Percentiles rank a stretch among this genome's conserved stretches.
These are phyloP conservation scores for Mungos mungo DNA, from an alignment of 2,113 vertebrate species.

Conservation along the genomic window DNA sequence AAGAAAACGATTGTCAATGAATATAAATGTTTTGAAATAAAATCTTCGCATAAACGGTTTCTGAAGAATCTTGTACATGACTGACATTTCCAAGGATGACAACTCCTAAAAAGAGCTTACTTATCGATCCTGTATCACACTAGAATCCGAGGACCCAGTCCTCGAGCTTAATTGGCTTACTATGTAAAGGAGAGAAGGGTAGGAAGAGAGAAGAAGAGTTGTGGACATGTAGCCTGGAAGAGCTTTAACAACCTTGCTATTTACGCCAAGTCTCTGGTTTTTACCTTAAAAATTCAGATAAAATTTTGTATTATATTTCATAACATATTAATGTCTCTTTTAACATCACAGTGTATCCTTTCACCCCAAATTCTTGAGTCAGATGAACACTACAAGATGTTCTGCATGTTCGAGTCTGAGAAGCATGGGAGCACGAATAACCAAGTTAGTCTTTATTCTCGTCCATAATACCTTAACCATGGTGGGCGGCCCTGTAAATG, in stretches of 20 bases:
- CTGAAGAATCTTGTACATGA: background rate
- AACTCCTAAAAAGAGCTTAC: background rate
- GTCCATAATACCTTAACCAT: background rate
- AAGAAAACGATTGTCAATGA: background rate
- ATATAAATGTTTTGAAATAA: slow-evolving; percentile 21
- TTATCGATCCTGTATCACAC: background rate
- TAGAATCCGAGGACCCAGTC: background rate
- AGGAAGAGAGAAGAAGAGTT: background rate
- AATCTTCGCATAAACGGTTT: background rate
- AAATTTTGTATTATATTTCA: slow-evolving; percentile 11
- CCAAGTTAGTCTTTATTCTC: background rate
- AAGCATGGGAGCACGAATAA: background rate
- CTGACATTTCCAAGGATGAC: background rate
- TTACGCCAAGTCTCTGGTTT: background rate
- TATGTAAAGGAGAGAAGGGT: background rate
- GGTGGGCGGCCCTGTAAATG: background rate
- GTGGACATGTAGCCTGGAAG: background rate
- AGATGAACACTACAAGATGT: background rate
- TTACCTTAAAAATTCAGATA: background rate
- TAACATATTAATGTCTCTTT: background rate
- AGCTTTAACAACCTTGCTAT: background rate
- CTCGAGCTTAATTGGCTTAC: background rate
- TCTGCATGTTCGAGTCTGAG: background rate
- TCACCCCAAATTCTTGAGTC: background rate
- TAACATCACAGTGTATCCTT: background rate